Conservation (phyloP, 2,797 vertebrate species). For the Sylvilagus floridanus region DNA sequence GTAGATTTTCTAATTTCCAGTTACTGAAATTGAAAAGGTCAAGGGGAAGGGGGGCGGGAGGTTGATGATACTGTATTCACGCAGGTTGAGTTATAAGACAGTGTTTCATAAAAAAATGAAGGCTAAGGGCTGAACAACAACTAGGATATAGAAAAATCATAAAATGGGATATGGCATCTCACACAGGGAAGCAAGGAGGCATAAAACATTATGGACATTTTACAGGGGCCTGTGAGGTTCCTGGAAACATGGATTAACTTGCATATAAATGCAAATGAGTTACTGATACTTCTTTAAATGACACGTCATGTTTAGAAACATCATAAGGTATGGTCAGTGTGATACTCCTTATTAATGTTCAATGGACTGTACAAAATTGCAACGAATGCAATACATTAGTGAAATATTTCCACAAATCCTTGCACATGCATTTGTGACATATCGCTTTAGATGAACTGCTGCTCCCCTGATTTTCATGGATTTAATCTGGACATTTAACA, state of each 20-base stretch:
- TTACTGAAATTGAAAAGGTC: conserved; percentile 65
- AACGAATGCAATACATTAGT: neutral
- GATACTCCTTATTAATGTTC: conserved; percentile 19
- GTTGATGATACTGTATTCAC: neutral
- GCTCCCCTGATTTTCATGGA: neutral
- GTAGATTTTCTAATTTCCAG: neutral
- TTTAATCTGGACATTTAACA: conserved; percentile 13
- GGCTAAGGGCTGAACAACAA: neutral
- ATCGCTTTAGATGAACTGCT: neutral
- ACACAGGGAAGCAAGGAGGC: neutral
- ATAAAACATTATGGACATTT: neutral
- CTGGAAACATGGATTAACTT: conserved; percentile 25
- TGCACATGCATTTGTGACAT: neutral
- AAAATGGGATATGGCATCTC: neutral
- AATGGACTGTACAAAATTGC: neutral
- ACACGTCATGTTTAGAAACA: neutral
- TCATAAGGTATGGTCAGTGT: neutral
- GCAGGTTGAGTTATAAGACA: neutral
- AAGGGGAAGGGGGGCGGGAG: neutral
- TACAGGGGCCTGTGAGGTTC: neutral
- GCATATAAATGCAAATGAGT: neutral
- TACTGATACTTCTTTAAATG: conserved; percentile 56
- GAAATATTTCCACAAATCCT: neutral
- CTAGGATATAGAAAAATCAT: neutral
- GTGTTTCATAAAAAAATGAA: neutral